Evolutionary conservation across 1,140 invertebrate genomes (phyloP), one percentile per base, ranked within the genome.

Genomic region (Stratiolaelaps scimitus): DNA sequence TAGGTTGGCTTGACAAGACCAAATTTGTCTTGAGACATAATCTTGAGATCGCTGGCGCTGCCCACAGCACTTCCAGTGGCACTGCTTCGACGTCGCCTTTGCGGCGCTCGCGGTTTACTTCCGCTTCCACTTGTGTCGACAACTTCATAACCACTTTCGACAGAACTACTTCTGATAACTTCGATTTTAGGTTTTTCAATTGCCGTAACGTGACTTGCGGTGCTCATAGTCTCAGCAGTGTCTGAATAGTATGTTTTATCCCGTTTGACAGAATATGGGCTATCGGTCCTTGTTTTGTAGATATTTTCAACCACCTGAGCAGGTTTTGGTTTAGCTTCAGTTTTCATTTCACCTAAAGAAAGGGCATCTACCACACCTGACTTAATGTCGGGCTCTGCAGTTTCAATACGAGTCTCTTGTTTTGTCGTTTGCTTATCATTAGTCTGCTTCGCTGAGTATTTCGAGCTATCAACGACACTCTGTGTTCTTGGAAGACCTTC

Each of bases 1-100:
- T 60, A 60, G 53, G 53, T 60, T 10, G 53, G 53, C 53, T 60
- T 60, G 1, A 60, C 53, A 17, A 60, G 20, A 60, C 53, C 53
- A 26, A 60, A 60, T 60, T 60, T 60, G 26, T 60, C 53, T 60
- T 60, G 53, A 2, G 53, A 60, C 53, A 60, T 19, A 29, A 60
- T 60, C 10, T 26, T 60, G 53, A 60, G 53, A 26, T 60, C 34
- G 15, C 53, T 23, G 15, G 23, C 53, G 10, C 26, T 17, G 13
- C 17, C 53, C 15, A 26, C 15, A 40, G 5, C 34, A 10, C 34
- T 40, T 40, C 34, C 34, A 26, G n/a, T 26, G 26, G 53, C 23
- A 23, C 53, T 60, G 53, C 53, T 60, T 34, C 23, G 26, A 1
- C 53, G 15, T 23, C 53, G 26, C 34, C 53, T 15, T 17, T 23